These are phyloP conservation scores for Sebastes hubbsi DNA, from an alignment of 2,797 vertebrate genomes.

Conservation along the genomic window DNA sequence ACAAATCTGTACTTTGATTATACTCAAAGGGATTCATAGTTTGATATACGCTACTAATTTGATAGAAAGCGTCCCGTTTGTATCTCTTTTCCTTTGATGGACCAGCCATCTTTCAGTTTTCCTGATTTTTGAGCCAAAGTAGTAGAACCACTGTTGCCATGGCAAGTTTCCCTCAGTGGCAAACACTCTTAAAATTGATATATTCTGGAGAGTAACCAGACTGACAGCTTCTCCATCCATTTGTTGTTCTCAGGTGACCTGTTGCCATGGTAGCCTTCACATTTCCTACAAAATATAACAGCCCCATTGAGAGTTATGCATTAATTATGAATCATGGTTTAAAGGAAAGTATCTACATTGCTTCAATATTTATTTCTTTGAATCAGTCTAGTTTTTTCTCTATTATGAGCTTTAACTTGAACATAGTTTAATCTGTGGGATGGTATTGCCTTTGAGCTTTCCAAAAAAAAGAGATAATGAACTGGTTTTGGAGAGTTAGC, in stretches of 20 bases:
- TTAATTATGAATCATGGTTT: not conserved
- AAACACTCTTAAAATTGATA: slow-evolving; percentile 15
- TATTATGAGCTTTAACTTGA: not conserved
- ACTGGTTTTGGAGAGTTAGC: not conserved
- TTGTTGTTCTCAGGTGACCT: slow-evolving; percentile 30
- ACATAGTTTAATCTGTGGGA: not conserved
- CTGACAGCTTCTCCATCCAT: not conserved
- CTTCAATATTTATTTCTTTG: not conserved
- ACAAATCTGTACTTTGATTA: not conserved
- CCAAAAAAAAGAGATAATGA: not conserved
- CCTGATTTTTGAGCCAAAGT: not conserved
- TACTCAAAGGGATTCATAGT: not conserved
- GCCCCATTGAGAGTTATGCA: not conserved
- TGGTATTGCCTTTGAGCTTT: not conserved
- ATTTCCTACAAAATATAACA: slow-evolving; percentile 4
- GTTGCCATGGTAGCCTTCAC: slow-evolving; percentile 51
- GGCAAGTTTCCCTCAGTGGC: not conserved
- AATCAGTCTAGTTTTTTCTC: not conserved
- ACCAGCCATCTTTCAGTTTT: not conserved
- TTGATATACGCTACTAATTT: not conserved
- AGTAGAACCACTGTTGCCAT: slow-evolving; percentile 23
- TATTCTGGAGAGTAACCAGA: slow-evolving; percentile 3
- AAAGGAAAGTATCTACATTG: not conserved
- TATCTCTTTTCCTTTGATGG: not conserved
- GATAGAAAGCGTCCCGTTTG: not conserved